A percentile compares a stretch with the other conserved stretches of the same genome.
These are phyloP conservation scores for Sturnus vulgaris DNA, from an alignment of 2,113 vertebrate genomes.

Conservation along the genomic window DNA sequence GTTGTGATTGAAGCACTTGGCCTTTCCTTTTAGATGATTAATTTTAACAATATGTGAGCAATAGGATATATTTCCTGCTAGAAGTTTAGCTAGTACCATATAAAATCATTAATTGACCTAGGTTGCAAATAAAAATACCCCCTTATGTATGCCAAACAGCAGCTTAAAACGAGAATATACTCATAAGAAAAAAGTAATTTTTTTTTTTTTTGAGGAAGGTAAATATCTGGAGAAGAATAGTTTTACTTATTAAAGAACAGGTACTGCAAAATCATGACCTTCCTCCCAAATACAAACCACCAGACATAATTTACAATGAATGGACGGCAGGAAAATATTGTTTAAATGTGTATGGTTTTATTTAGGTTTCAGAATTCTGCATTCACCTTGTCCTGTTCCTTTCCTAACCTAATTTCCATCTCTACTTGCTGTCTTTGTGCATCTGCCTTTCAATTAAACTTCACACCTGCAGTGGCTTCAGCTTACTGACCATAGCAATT, in stretches of 20 bases:
- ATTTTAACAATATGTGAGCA: constrained; percentile 24
- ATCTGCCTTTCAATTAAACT: constrained; percentile 30
- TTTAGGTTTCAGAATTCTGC: not conserved
- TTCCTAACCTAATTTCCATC: constrained; percentile 12
- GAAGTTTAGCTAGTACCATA: not conserved
- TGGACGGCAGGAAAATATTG: rapidly evolving
- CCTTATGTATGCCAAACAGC: not conserved
- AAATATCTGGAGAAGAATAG: not conserved
- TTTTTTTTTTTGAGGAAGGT: not conserved
- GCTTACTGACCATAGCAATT: not conserved
- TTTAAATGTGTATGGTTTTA: not conserved
- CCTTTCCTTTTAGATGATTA: constrained; percentile 23
- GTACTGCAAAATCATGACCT: not conserved
- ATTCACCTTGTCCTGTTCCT: constrained; percentile 3
- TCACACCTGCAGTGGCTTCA: not conserved
- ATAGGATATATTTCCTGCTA: not conserved
- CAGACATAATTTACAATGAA: not conserved
- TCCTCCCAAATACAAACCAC: not conserved
- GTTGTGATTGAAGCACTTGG: constrained; percentile 4
- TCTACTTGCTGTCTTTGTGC: constrained; percentile 15
- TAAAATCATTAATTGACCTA: not conserved
- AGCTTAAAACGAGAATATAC: not conserved
- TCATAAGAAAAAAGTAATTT: not conserved
- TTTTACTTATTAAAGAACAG: not conserved
- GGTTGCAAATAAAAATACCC: not conserved